Evolutionary conservation across 2,113 vertebrate genomes (phyloP), one percentile per base, ranked within the genome.

Genomic region (Scytalopus superciliaris): DNA sequence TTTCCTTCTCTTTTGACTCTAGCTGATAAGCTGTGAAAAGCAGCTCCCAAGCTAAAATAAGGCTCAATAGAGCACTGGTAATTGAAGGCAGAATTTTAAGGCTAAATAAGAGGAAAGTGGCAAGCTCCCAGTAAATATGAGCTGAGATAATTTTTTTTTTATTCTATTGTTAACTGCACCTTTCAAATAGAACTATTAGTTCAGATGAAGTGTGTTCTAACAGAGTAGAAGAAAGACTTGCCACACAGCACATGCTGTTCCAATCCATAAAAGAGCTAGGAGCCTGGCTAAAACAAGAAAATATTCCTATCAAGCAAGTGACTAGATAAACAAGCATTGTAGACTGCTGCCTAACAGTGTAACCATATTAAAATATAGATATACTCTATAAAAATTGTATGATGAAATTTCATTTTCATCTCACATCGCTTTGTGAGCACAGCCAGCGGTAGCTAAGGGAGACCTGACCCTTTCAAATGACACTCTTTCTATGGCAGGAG

Each of bases 361-460:
- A 85, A 73, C 37, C n/a, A 15, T 76, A 79, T 79, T 90, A 87
- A 96, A 91, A 78, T 60, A 72, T 35, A 95, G 17, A 74, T 77
- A 52, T 13, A 63, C 5, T 44, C 70, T 7, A 55, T 47, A 56
- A 82, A 97, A 94, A n/a, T 50, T 70, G 27, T 31, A 79, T 64
- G 62, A 42, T 56, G 12, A 27, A 82, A 56, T 49, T 94, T 44
- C 57, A 42, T 42, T 84, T 94, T 35, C 15, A 7, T 67, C 11
- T 91, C 74, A 25, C 33, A 33, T 22, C 7, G 12, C 9, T 79
- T 47, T 66, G 30, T 69, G 60, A 82, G n/a, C 60, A 67, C 24
- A 74, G 24, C 4, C n/a, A 89, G 12, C 12, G 33, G 28, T 12
- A 75, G 17, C 7, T 45, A 45, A 84, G 14, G 28, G 59, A 59